phyloP scores from a whole-genome alignment of 2,797 vertebrate genomes.

The Australoheros facetus region DNA sequence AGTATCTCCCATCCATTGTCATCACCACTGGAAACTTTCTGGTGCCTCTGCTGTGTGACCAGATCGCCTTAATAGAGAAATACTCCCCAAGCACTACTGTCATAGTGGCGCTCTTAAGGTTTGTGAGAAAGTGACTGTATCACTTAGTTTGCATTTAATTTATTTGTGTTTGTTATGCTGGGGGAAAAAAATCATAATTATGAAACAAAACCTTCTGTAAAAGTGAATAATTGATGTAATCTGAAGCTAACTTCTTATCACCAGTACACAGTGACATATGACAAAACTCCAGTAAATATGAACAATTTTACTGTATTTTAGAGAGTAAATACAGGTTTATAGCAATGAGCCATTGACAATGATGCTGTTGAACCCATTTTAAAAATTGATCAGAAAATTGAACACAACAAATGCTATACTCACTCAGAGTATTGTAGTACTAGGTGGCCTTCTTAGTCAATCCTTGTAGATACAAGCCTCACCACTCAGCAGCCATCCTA shows the following conservation, averaged over 20 bases:
- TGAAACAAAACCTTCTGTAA: no score
- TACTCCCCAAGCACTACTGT: conserved; percentile 83
- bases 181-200: not conserved
- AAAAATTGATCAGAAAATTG: not conserved
- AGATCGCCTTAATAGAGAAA: conserved; percentile 81
- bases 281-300: not conserved
- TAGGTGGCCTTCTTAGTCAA: not conserved
- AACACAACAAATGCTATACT: not conserved
- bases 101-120: conserved; percentile 86
- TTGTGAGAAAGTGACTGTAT: conserved; percentile 1
- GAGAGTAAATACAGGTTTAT: not conserved
- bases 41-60: conserved; percentile 83
- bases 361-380: not conserved
- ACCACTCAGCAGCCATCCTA: no score
- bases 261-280: not conserved
- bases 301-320: not conserved
- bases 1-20: conserved; percentile 88
- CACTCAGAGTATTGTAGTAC: not conserved
- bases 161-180: not conserved
- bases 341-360: not conserved
- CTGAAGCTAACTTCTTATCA: not conserved
- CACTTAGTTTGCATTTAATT: not conserved
- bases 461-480: no score
- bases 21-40: conserved; percentile 86
- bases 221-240: no score